A percentile compares a stretch with the other conserved stretches of the same genome.
These are phyloP conservation scores for Plebejus melissa DNA, from an alignment of 2,888 invertebrate species.

Conservation along the genomic window DNA sequence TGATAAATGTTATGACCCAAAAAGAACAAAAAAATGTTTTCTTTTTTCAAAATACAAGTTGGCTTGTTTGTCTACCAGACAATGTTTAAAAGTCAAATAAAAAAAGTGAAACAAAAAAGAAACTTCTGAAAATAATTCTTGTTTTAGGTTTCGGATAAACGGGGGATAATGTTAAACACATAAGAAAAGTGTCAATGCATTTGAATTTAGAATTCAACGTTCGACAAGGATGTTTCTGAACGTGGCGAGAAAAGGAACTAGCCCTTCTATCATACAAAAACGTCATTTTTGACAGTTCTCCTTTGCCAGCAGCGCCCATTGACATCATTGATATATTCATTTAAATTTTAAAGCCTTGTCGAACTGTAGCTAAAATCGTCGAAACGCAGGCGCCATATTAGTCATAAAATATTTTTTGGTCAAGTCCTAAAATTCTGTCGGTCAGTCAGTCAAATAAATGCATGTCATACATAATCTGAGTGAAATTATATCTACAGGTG, in stretches of 20 bases:
- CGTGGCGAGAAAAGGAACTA: too few relatives aligned
- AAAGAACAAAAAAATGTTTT: not conserved
- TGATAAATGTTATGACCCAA: not conserved
- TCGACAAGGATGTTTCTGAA: too few relatives aligned
- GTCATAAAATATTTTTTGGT: conserved; percentile 21
- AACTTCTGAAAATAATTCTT: not conserved
- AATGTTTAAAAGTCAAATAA: not conserved
- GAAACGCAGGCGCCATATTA: not conserved
- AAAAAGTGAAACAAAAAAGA: not conserved
- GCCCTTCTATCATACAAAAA: too few relatives aligned
- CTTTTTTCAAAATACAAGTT: too few relatives aligned
- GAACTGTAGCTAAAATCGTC: not conserved
- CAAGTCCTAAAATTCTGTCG: not conserved
- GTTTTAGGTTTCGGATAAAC: not conserved
- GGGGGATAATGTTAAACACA: not conserved
- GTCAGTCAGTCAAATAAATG: conserved; percentile 24
- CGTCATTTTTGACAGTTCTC: too few relatives aligned
- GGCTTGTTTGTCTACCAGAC: not conserved
- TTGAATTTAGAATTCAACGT: conserved; percentile 7
- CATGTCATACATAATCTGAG: conserved; percentile 36
- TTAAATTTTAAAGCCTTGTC: too few relatives aligned
- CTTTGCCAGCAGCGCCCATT: too few relatives aligned
- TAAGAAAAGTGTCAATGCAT: not conserved
- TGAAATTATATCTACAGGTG: conserved; percentile 44
- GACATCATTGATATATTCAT: too few relatives aligned